Base-by-base conservation (phyloP, 37 sponge, comb jelly and placozoan species). In the Aphrocallistes beatrix region DNA sequence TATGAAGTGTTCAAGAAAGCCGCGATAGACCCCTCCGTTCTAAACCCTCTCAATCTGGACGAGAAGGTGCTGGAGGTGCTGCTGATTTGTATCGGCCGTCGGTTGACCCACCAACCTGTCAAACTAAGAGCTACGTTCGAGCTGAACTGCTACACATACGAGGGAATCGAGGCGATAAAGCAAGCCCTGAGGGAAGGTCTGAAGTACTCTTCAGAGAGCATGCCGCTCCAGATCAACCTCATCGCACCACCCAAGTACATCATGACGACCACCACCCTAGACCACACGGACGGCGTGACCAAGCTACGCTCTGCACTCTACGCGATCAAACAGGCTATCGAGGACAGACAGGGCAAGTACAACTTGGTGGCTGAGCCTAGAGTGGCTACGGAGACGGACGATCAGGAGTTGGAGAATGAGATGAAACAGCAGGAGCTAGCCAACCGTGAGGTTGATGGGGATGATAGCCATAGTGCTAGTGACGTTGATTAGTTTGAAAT, bases 211-310 rank as follows among this genome's bases (percentile, higher is more conserved):
- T 92, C 93, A 0, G 94, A 92, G 85, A 94, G 88, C 48, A n/a
- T 51, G 19, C 37, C 75, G 38, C 82, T 88, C 25, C 37, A 93
- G 92, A 98, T 98, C 81, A 94, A 94, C 60, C 89, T 98, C 60
- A 98, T 98, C 48, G 99, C 99, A 17, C 99, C 99, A 0, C 99
- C 99, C 50, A 89, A 93, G 51, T 98, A 98, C 82, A 96, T 98
- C 36, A 91, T 98, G 81, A 89, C 95, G 0, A 93, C 94, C 32
- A 93, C 90, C 34, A 93, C 96, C 8, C 84, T 95, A 51, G 94
- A 98, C 83, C 84, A 91, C 50, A 90, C 90, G 25, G 94, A 98
- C 51, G 99, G 99, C 3, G 89, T 98, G 39, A 93, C 94, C 23
- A 86, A 82, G 36, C 90, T 98, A 17, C 89, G 89, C 50, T 86